Base-by-base conservation (phyloP, 2,113 vertebrate species). In the Arenaria interpres region DNA sequence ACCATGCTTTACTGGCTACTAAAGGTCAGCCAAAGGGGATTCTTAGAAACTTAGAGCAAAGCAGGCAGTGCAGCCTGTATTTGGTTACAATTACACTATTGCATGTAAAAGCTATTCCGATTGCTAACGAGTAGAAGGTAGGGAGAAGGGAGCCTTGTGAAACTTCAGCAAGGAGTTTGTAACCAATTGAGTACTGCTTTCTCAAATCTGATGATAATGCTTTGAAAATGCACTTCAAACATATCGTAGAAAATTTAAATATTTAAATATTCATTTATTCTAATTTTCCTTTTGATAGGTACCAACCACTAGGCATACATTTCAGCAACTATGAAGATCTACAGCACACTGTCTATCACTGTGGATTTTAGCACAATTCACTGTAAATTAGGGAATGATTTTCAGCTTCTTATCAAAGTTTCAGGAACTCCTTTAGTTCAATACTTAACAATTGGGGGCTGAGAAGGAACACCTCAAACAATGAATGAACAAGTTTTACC, bases 201-300 rank as follows among this genome's bases (percentile, higher is more conserved):
- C 96, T 98, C 96, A 95, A 97, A 97, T 98, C 94, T 93, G 97
- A 95, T 85, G 96, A 91, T 97, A 98, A 97, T 95, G 93, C 93
- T 98, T 97, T 96, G 96, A 97, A 97, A 97, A 94, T 96, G 92
- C 97, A 97, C 98, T 98, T 98, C 98, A 98, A 97, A 97, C 96
- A 94, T 97, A 97, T 95, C n/a, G 33, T 97, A 16, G 97, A 18
- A 85, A 66, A 98, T 98, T 98, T 98, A 96, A 98, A 98, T 98
- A 98, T 98, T 98, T 98, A 96, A 98, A 98, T 98, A 98, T 98
- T 98, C 97, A 98, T 98, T 97, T 98, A 98, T 98, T 98, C 97
- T 98, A 98, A 98, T 98, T 97, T 97, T 1, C 71, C 85, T 94
- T 97, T 97, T 98, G 98, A 98, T 98, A 97, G 96, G 92, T 97